Percentiles rank a stretch among this genome's conserved stretches.
These are phyloP conservation scores for Sarcophaga caerulescens DNA, from an alignment of 2,888 invertebrate genomes.

Conservation along the genomic window DNA sequence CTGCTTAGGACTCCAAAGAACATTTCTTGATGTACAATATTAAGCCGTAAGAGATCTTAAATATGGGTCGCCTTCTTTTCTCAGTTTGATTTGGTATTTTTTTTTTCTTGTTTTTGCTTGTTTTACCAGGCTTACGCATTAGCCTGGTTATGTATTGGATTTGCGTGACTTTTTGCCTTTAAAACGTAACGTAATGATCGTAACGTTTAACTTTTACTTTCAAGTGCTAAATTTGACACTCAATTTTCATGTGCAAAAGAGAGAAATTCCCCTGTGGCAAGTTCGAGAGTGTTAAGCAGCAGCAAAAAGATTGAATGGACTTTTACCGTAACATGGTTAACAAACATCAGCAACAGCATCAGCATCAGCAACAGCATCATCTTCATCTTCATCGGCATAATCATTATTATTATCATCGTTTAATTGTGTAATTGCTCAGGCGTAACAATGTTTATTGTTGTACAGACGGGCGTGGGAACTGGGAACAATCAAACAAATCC, in stretches of 20 bases:
- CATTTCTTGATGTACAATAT: not conserved
- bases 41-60: conserved; percentile 28
- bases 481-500: conserved; percentile 72
- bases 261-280: conserved; percentile 54
- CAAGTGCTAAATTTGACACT: conserved; percentile 76
- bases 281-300: conserved; percentile 55
- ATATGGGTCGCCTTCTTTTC: conserved; percentile 22
- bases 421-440: conserved; percentile 72
- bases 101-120: too few species aligned
- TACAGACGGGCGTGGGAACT: conserved; percentile 71
- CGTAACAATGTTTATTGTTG: conserved; percentile 62
- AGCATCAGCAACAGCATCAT: too few species aligned
- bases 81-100: too few species aligned
- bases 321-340: conserved; percentile 61
- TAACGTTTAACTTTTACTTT: conserved; percentile 75
- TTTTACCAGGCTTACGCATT: too few species aligned
- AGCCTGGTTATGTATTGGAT: not conserved
- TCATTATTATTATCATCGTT: conserved; percentile 43
- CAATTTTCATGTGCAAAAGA: conserved; percentile 70
- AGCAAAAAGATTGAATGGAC: conserved; percentile 48
- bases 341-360: not conserved
- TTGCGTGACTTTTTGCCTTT: conserved; percentile 74
- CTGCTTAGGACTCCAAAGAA: too few species aligned
- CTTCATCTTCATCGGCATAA: too few species aligned
- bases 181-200: conserved; percentile 53